Evolutionary conservation across 1,140 invertebrate genomes (phyloP).

Genomic region (Neotoxoptera formosana): DNA sequence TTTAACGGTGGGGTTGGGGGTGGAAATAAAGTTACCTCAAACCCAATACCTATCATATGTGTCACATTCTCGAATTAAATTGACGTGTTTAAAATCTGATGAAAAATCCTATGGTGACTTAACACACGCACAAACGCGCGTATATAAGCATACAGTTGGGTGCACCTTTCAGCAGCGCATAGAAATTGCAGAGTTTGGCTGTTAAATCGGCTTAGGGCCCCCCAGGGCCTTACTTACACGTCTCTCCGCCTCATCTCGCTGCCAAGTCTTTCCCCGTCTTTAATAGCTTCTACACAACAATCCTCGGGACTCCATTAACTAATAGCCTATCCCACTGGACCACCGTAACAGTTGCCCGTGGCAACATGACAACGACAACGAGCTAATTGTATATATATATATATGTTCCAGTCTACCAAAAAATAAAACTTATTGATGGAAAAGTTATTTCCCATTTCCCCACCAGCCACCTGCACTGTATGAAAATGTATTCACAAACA

Average conservation of each 20-base stretch:
- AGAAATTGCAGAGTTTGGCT: conserved; percentile 42
- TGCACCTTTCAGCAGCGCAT: conserved; percentile 25
- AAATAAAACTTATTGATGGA: neutral
- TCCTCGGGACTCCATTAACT: conserved; percentile 51
- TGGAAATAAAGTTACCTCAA: neutral
- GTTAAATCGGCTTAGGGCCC: conserved; percentile 53
- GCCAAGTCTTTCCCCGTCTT: conserved; percentile 24
- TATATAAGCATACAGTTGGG: neutral
- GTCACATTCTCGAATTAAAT: conserved; percentile 9
- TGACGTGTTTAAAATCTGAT: neutral
- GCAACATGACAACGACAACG: conserved; percentile 35
- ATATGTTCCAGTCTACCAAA: neutral
- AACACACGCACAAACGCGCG: neutral
- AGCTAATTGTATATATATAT: neutral
- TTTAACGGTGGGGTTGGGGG: no score
- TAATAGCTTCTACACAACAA: conserved; percentile 35
- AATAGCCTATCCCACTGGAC: conserved; percentile 41
- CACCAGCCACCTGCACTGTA: neutral
- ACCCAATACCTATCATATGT: neutral
- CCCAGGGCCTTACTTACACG: conserved; percentile 34
- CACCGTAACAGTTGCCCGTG: conserved; percentile 1
- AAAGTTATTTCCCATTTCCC: neutral
- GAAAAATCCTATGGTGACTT: neutral
- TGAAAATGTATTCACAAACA: neutral
- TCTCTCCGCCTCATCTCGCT: neutral